Evolutionary conservation across 2,888 invertebrate genomes (phyloP).

Genomic region (Augiades crinisus): DNA sequence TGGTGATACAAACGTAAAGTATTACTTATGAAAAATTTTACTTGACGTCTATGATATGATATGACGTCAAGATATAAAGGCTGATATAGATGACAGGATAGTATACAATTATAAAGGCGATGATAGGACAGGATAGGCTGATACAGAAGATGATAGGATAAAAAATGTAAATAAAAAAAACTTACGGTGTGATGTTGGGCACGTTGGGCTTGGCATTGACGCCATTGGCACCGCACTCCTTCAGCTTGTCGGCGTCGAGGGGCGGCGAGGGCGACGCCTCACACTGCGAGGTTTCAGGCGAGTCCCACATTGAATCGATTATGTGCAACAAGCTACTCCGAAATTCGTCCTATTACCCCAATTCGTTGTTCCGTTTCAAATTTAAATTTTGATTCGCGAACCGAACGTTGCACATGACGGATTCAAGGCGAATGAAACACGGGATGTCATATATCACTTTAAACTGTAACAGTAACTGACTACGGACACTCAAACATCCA

Average conservation of each 20-base stretch:
- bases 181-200: constrained; percentile 84
- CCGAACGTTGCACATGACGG: constrained; percentile 81
- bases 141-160: too few species aligned
- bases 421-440: constrained; percentile 82
- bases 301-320: constrained; percentile 83
- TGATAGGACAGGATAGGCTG: too few species aligned
- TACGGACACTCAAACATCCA: constrained; percentile 78
- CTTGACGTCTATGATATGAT: too few species aligned
- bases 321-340: constrained; percentile 83
- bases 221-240: constrained; percentile 63
- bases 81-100: too few species aligned
- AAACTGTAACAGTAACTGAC: constrained; percentile 72
- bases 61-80: neutral
- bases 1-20: too few species aligned
- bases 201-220: constrained; percentile 76
- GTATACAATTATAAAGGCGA: too few species aligned
- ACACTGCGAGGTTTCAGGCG: constrained; percentile 81
- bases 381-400: constrained; percentile 52
- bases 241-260: constrained; percentile 48
- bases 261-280: constrained; percentile 64
- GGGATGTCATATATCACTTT: constrained; percentile 81
- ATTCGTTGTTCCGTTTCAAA: constrained; percentile 51
- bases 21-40: too few species aligned
- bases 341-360: constrained; percentile 77
- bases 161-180: constrained; percentile 26